Base-by-base conservation (phyloP, 2,797 vertebrate genomes). In the Cetoscarus ocellatus region DNA sequence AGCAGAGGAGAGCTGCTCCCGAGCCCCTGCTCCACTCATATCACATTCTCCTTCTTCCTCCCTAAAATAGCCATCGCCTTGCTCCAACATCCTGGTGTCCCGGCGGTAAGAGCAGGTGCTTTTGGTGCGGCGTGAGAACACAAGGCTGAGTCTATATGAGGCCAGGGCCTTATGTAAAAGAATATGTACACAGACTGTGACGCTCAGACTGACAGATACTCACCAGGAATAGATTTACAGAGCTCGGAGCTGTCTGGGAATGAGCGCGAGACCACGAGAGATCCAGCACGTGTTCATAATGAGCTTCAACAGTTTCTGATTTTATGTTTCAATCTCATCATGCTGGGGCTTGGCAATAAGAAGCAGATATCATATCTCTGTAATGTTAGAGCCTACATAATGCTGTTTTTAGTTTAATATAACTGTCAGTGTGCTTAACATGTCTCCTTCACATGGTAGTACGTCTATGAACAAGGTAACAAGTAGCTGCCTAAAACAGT, bases 61-160 rank as follows among this genome's bases (percentile, higher is more conserved):
- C 87, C 80, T 63, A 73, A 92, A 91, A 92, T 91, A 92, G 87
- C 73, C 51, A 47, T 55, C n/a, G 0, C 61, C 8, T 5, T 3
- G 34, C 70, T 80, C 42, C 14, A 69, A 79, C 79, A 79, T 85
- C 79, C 82, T 69, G 84, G 70, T 68, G 73, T 14, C 58, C 60
- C 42, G 71, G 67, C 51, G 6, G 72, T 19, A 74, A 70, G 69
- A 86, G 87, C 91, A 91, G 88, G 86, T 90, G 87, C 85, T 85
- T 85, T 84, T 69, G 84, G 78, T 39, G 69, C 79, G 76, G 65
- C 56, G 12, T 80, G 80, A 84, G 84, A 88, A 76, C 75, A 73
- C 13, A 51, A 14, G 0, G 50, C 62, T 49, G 45, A 53, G 50
- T 77, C 82, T 85, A 73, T 79, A 78, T 79, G 72, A 53, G 55